Evolutionary conservation across 2,797 vertebrate genomes (phyloP), one percentile per base, ranked within the genome.

Genomic region (Paguma larvata): DNA sequence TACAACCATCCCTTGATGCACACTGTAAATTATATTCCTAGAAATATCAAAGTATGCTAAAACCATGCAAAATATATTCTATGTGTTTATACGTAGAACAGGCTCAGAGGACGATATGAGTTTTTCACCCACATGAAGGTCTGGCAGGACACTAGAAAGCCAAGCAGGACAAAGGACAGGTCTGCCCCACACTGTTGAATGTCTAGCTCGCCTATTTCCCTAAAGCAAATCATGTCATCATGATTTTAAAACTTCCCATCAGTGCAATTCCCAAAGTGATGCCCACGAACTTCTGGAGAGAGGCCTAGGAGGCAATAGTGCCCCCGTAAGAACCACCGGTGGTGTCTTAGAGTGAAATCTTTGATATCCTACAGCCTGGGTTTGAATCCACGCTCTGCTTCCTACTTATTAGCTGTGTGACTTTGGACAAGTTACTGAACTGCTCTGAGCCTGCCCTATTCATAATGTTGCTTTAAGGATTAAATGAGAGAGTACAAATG

Each of bases 31-130:
- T 70, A 12, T 89, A 80, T 46, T 68, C 53, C 80, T 86, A 83
- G 75, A 41, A 95, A 93, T 89, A 65, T 46, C 41, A 63, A 48
- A 89, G 9, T 62, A 30, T 46, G 25, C 70, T 79, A 95, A 88
- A 80, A 75, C 38, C 6, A 59, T 32, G 18, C 3, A 73, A 92
- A 89, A 73, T 59, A 72, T 53, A 68, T 16, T 46, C 87, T 68
- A 38, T 78, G 30, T 67, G 30, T 59, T 85, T 53, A 85, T 12
- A 44, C 16, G 46, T 56, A 85, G 84, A 93, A 80, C 19, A 80
- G 53, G 23, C 13, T 94, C 79, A 41, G 48, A 63, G 10, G 34
- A 75, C 53, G 65, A 75, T 44, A 62, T 65, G 48, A 34, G 67
- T 51, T 83, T 53, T 65, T 30, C 30, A 86, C 34, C 32, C 32